phyloP scores from a whole-genome alignment of 2,113 vertebrate species.

The Gambusia affinis region DNA sequence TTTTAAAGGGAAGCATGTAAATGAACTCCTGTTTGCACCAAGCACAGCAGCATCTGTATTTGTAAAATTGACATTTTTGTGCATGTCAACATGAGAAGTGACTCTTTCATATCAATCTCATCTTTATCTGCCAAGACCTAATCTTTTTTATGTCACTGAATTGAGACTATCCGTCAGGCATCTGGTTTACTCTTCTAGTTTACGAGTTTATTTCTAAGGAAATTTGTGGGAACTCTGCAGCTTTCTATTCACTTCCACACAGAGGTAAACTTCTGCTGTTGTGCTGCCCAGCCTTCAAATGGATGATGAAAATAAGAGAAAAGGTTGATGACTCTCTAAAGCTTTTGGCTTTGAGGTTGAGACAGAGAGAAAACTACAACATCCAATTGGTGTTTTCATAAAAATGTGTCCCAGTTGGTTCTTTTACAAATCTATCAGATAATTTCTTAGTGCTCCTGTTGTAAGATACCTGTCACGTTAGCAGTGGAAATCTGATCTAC shows the following conservation, averaged over 20 bases:
- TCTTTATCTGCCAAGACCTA: not conserved
- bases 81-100: not conserved
- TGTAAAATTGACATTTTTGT: not conserved
- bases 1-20: not conserved
- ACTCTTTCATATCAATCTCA: not conserved
- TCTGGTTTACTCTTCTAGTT: constrained; percentile 16
- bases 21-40: not conserved
- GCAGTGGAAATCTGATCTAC: no score
- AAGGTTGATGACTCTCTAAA: no score
- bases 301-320: not conserved
- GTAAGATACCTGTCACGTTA: no score
- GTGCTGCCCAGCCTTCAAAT: not conserved
- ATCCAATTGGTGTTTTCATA: no score
- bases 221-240: constrained; percentile 2
- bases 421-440: no score
- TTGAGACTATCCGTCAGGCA: constrained; percentile 5
- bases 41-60: not conserved
- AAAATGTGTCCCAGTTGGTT: no score
- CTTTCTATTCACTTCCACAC: not conserved
- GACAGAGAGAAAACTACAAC: no score
- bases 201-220: not conserved
- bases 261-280: not conserved
- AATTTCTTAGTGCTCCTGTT: no score
- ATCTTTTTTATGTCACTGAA: not conserved
- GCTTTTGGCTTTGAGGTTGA: no score